Conservation (phyloP, 2,113 vertebrate species). For the Thermophis baileyi region DNA sequence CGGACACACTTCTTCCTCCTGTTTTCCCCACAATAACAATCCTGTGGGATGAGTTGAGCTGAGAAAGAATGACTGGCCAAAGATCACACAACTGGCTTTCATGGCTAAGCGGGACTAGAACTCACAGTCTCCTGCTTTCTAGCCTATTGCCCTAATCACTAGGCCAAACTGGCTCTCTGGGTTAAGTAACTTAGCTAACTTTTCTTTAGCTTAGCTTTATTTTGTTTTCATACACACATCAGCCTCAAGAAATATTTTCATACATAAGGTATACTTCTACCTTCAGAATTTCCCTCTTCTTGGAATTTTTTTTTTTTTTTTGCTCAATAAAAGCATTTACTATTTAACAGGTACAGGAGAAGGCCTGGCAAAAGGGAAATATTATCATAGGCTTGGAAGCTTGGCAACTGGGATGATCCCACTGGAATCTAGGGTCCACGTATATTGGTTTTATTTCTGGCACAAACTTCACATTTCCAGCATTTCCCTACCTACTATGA, state of each 20-base stretch:
- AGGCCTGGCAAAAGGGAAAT: background rate
- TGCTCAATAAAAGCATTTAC: background rate
- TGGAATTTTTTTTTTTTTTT: background rate
- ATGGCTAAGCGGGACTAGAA: background rate
- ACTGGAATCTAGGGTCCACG: background rate
- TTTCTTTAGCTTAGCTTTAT: background rate
- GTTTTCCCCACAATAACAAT: background rate
- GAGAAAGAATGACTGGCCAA: background rate
- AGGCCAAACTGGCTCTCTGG: background rate
- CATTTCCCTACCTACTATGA: background rate
- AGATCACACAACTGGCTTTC: too few species aligned
- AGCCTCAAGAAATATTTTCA: background rate
- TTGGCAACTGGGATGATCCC: background rate
- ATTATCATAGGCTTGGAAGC: background rate
- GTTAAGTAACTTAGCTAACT: background rate
- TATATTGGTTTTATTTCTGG: background rate
- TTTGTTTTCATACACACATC: background rate
- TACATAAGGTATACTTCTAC: background rate
- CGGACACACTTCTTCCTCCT: background rate
- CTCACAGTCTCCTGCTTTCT: background rate
- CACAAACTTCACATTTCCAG: background rate
- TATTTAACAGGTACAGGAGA: background rate
- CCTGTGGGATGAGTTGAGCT: background rate
- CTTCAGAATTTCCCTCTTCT: background rate
- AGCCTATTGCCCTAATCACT: background rate